These are phyloP conservation scores for Branchellion lobata DNA, from an alignment of 2,888 invertebrate species.

Conservation along the genomic window DNA sequence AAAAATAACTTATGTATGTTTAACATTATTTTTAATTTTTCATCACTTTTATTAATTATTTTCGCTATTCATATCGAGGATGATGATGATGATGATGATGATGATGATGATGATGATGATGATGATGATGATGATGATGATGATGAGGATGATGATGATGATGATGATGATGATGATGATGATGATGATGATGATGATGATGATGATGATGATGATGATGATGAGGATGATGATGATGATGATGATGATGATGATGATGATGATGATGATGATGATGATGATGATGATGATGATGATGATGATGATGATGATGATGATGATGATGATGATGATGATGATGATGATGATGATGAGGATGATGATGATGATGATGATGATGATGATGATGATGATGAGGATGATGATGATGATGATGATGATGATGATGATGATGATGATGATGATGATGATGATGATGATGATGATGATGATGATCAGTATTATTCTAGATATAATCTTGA, in stretches of 20 bases:
- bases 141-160: constrained; percentile 19
- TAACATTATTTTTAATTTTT: no score
- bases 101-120: constrained; percentile 32
- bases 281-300: constrained; percentile 39
- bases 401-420: constrained; percentile 21
- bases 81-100: constrained; percentile 35
- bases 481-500: no score
- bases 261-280: constrained; percentile 32
- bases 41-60: no score
- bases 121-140: constrained; percentile 25
- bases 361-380: constrained; percentile 36
- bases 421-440: constrained; percentile 31
- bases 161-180: constrained; percentile 30
- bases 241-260: constrained; percentile 17
- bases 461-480: no score
- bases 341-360: constrained; percentile 36
- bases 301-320: constrained; percentile 12
- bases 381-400: constrained; percentile 26
- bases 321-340: constrained; percentile 33
- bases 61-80: no score
- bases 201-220: constrained; percentile 28
- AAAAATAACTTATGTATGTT: no score
- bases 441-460: not conserved
- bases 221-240: constrained; percentile 27
- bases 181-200: constrained; percentile 32